phyloP scores from a whole-genome alignment of 2,113 vertebrate genomes.

The Labeo rohita region DNA sequence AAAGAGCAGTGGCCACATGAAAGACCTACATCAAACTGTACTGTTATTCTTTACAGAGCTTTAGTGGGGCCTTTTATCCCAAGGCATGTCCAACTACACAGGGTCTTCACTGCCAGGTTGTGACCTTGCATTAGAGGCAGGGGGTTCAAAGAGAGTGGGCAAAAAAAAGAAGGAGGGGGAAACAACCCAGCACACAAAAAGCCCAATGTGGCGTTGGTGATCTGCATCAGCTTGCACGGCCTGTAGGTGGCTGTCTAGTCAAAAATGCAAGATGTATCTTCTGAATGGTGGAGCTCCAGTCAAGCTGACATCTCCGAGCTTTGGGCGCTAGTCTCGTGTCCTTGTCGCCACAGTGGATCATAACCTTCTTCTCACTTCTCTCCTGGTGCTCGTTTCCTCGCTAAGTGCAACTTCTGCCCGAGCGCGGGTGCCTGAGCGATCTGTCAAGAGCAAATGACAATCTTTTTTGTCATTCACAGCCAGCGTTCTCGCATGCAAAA shows the following conservation, averaged over 20 bases:
- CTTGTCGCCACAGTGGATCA: conserved; percentile 21
- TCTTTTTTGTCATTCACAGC: conserved; percentile 72
- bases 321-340: conserved; percentile 13
- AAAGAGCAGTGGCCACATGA: conserved; percentile 58
- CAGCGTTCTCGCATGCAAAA: conserved; percentile 64
- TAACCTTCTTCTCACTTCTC: conserved; percentile 37
- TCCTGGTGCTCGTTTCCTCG: conserved; percentile 45
- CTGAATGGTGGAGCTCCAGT: conserved; percentile 30
- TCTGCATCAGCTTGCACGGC: conserved; percentile 55
- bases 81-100: conserved; percentile 59
- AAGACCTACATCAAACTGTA: conserved; percentile 60
- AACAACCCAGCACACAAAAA: conserved; percentile 26
- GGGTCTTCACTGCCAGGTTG: conserved; percentile 51
- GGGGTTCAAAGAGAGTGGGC: conserved; percentile 60
- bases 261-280: conserved; percentile 59
- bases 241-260: conserved; percentile 80
- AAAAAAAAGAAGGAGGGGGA: conserved; percentile 54
- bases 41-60: conserved; percentile 53
- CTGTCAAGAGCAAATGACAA: conserved; percentile 74
- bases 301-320: conserved; percentile 10
- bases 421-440: conserved; percentile 69
- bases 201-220: neutral
- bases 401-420: conserved; percentile 64
- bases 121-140: conserved; percentile 59
- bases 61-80: conserved; percentile 59